Evolutionary conservation across 1,140 invertebrate species (phyloP), one percentile per base, ranked within the genome.

Genomic region (Heliconius melpomene): DNA sequence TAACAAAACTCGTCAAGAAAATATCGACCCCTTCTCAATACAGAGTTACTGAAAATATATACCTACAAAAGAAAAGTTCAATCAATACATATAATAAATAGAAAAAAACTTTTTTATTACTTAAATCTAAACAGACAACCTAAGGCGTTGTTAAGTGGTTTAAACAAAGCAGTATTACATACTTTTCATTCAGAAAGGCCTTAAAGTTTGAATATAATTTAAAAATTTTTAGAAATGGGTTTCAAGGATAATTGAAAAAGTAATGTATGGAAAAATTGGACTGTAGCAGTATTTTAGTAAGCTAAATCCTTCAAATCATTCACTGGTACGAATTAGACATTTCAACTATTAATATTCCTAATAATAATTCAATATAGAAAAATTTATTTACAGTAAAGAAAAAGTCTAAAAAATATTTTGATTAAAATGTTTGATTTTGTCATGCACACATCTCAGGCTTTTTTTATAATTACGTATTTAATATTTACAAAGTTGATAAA

Each of bases 391-490:
- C 60, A 66, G 13, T 66, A 66, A 66, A 66, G 29, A 26, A 66
- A 26, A 3, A 3, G 9, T 23, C 20, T 9, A 66, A 66, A 66
- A 66, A 26, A 52, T 52, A 46, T 46, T 46, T 52, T 7, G 7
- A 52, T 20, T 52, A 20, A 52, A 52, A 52, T 13, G 11, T 66
- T 66, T 26, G 8, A 66, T 66, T 66, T 66, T 66, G 60, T 66
- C 60, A 29, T 66, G 26, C 60, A 66, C 60, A 29, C 40, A 46
- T 46, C 60, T 66, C 60, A 66, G 60, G 60, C 60, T 66, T 60
- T 23, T 16, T 29, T 29, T 29, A 66, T 16, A 66, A 66, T 66
- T 66, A 66, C 60, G 60, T 66, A 66, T 66, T 18, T 7, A 29
- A 13, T 66, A 66, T 66, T 13, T 66, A 66, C 60, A 66, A 66